Percentiles rank a stretch among this genome's conserved stretches.
Evolutionary conservation across 2,797 vertebrate genomes (phyloP).

Genomic region (Paratrypauchen microcephalus): DNA sequence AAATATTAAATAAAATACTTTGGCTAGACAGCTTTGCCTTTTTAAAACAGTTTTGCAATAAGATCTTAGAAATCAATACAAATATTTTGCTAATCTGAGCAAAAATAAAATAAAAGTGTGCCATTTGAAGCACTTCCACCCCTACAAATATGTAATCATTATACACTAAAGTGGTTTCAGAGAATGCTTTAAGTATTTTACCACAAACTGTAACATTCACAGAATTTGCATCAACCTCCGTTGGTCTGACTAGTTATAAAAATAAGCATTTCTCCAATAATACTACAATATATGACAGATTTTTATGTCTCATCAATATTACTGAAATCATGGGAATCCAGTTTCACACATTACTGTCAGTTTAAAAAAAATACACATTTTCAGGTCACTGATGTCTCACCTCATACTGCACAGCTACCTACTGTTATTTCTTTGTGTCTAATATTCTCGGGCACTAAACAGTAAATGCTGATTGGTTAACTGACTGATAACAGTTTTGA

Average conservation of each 20-base stretch:
- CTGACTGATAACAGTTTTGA: neutral
- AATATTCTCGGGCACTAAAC: neutral
- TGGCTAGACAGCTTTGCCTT: constrained; percentile 55
- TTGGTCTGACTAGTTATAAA: neutral
- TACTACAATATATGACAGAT: neutral
- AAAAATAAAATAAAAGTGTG: neutral
- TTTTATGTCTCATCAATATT: neutral
- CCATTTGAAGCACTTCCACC: neutral
- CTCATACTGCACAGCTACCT: too few relatives aligned
- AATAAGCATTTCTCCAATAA: neutral
- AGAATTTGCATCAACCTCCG: neutral
- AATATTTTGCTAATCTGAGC: neutral
- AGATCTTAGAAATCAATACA: neutral
- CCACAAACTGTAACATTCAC: neutral
- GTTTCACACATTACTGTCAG: neutral
- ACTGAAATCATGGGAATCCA: neutral
- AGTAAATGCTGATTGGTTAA: neutral
- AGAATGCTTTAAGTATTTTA: constrained; percentile 1
- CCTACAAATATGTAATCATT: neutral
- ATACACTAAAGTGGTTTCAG: neutral
- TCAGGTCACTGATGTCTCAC: neutral
- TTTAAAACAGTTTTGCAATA: neutral
- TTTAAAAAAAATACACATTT: neutral
- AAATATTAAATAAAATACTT: constrained; percentile 44
- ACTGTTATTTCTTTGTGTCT: neutral